Conservation (phyloP, 2,113 vertebrate genomes). For the Lasiurus borealis region DNA sequence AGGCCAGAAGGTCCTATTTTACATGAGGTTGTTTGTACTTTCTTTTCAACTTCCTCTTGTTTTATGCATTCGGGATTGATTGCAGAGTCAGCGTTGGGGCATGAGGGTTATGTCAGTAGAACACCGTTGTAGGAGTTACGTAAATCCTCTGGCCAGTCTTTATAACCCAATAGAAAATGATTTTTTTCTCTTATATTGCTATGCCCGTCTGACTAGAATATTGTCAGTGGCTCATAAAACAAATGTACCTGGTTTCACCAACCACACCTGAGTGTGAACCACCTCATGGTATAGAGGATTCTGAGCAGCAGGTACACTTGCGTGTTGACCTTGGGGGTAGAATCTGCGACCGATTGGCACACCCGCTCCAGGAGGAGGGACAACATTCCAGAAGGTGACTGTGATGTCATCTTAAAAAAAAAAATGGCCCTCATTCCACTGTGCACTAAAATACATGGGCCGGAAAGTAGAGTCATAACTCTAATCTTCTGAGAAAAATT, state of each 20-base stretch:
- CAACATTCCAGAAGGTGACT: not conserved
- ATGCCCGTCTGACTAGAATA: not conserved
- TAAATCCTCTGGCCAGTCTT: not conserved
- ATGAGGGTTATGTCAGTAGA: not conserved
- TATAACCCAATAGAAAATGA: not conserved
- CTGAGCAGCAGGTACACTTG: not conserved
- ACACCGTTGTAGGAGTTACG: not conserved
- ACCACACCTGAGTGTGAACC: not conserved
- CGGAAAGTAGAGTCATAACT: not conserved
- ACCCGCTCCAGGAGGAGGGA: not conserved
- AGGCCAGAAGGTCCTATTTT: not conserved
- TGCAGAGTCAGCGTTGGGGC: not conserved
- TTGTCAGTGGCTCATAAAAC: not conserved
- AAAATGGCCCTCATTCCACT: not conserved
- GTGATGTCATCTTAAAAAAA: not conserved
- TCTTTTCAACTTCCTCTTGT: not conserved
- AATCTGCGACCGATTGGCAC: too few relatives aligned
- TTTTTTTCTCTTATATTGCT: not conserved
- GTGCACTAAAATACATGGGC: not conserved
- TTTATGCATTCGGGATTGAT: not conserved
- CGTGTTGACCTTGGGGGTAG: too few relatives aligned
- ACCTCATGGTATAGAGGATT: not conserved
- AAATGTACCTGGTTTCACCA: not conserved
- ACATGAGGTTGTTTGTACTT: not conserved
- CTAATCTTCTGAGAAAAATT: constrained; percentile 33